phyloP scores from a whole-genome alignment of 2,888 invertebrate genomes.

The Habrosyne pyritoides region DNA sequence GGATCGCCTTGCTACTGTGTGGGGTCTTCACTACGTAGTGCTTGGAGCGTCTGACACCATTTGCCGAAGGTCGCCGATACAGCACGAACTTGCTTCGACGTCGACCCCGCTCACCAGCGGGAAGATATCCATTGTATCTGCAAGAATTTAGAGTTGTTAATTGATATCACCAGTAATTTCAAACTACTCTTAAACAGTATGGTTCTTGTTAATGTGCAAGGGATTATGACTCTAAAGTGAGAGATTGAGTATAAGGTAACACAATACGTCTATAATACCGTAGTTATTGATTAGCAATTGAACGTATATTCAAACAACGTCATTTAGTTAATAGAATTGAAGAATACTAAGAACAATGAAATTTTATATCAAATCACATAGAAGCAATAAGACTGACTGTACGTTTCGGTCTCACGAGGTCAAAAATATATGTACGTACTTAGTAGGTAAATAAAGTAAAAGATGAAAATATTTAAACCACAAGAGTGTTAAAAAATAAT shows the following conservation, averaged over 20 bases:
- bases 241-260: too few species aligned
- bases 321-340: neutral
- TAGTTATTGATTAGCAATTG: neutral
- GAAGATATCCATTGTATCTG: constrained; percentile 97
- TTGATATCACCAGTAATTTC: too few species aligned
- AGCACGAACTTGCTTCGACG: constrained; percentile 97
- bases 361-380: neutral
- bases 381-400: neutral
- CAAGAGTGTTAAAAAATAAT: neutral
- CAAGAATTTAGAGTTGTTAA: constrained; percentile 15
- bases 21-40: constrained; percentile 98
- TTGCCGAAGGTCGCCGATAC: constrained; percentile 91
- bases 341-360: neutral
- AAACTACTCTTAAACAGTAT: too few species aligned
- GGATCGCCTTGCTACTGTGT: constrained; percentile 96
- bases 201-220: too few species aligned
- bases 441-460: neutral
- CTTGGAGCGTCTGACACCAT: constrained; percentile 96
- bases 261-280: neutral
- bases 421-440: neutral
- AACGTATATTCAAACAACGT: neutral
- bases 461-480: neutral
- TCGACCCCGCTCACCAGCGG: constrained; percentile 96
- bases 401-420: neutral
- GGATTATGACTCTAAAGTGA: too few species aligned